Percentiles rank a stretch among this genome's conserved stretches.
These are phyloP conservation scores for Misgurnus anguillicaudatus DNA, from an alignment of 2,113 vertebrate genomes.

Conservation along the genomic window DNA sequence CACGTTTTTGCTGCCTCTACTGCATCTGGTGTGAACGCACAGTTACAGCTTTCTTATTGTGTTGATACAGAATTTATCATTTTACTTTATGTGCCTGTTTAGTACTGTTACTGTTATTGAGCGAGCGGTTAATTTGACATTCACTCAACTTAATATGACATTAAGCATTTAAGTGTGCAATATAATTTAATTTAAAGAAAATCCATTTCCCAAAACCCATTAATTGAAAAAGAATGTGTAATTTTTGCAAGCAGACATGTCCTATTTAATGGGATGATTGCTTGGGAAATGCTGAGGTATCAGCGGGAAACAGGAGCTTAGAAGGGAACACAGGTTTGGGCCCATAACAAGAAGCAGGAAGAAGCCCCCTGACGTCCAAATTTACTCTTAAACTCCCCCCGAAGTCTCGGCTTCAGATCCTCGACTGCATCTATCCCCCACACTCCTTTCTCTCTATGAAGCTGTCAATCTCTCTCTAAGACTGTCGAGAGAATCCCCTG, in stretches of 20 bases:
- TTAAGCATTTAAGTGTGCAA: no score
- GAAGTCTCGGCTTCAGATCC: conserved; percentile 37
- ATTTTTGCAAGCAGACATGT: not conserved
- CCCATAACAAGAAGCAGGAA: conserved; percentile 30
- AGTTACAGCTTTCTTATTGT: no score
- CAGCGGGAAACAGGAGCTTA: conserved; percentile 9
- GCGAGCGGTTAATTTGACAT: no score
- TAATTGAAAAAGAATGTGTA: no score
- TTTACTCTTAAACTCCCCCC: conserved; percentile 25
- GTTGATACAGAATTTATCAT: no score
- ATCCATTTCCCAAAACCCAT: no score
- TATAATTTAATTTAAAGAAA: no score
- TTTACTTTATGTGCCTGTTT: not conserved
- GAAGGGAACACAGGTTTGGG: conserved; percentile 22
- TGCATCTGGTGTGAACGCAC: no score
- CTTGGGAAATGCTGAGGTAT: not conserved
- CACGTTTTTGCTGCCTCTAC: no score
- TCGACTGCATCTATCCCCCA: conserved; percentile 6
- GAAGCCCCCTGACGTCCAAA: conserved; percentile 20
- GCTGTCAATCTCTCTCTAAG: conserved; percentile 43
- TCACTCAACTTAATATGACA: no score
- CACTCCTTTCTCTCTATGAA: conserved; percentile 41
- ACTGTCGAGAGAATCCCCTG: conserved; percentile 38
- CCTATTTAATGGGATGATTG: conserved; percentile 8
- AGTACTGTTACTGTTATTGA: not conserved